Evolutionary conservation across 2,113 vertebrate genomes (phyloP).

Genomic region (Propithecus coquereli): DNA sequence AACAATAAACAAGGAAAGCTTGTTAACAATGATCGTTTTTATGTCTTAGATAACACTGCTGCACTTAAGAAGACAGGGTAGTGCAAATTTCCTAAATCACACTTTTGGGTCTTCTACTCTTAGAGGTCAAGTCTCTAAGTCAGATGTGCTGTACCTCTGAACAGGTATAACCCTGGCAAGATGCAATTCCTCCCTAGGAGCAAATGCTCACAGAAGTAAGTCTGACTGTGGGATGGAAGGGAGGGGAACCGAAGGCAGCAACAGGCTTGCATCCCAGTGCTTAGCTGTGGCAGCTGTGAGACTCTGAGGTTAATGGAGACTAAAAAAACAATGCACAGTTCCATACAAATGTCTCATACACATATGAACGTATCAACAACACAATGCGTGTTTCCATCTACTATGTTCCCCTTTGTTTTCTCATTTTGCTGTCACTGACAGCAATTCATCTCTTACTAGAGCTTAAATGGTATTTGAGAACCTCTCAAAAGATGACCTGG

Average conservation of each 20-base stretch:
- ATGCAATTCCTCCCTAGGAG: background rate
- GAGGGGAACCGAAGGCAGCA: fast-evolving
- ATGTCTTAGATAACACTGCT: background rate
- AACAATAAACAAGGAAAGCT: background rate
- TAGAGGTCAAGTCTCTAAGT: background rate
- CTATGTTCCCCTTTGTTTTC: background rate
- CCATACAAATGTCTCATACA: background rate
- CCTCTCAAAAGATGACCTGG: background rate
- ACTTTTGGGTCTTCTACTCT: background rate
- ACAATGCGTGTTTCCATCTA: fast-evolving
- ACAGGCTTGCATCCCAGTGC: fast-evolving
- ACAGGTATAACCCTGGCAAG: background rate
- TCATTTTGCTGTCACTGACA: background rate
- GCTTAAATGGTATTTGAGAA: background rate
- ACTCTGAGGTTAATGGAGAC: background rate
- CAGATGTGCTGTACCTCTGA: background rate
- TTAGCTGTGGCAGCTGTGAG: too few relatives aligned
- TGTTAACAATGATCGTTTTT: background rate
- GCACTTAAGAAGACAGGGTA: background rate
- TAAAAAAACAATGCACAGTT: fast-evolving
- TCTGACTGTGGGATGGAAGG: background rate
- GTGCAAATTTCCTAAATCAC: background rate
- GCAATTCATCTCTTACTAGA: background rate
- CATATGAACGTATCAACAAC: background rate
- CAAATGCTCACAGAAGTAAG: background rate